phyloP scores from a whole-genome alignment of 2,797 vertebrate species.

The Forpus xanthops region DNA sequence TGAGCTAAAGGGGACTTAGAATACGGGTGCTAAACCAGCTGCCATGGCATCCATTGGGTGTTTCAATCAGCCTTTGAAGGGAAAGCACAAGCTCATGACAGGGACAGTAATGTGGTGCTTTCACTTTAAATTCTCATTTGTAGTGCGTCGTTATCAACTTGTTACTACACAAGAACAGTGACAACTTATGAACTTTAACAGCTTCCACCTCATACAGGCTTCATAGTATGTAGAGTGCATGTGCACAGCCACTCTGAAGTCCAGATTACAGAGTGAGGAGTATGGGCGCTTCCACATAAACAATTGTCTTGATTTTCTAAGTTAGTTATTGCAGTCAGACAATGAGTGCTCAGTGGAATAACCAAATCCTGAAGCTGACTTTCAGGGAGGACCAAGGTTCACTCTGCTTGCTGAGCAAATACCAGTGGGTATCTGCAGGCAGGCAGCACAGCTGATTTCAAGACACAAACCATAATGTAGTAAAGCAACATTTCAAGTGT shows the following conservation, averaged over 20 bases:
- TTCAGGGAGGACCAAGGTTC: background rate
- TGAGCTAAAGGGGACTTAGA: background rate
- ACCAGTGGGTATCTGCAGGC: background rate
- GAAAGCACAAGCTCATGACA: rapidly evolving
- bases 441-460: background rate
- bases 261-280: background rate
- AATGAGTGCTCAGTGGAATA: background rate
- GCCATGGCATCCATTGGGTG: rapidly evolving
- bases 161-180: background rate
- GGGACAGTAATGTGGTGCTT: background rate
- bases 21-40: background rate
- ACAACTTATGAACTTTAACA: background rate
- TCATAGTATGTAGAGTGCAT: rapidly evolving
- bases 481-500: slow-evolving; percentile 18
- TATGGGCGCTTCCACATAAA: background rate
- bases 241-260: background rate
- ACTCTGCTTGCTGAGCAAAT: background rate
- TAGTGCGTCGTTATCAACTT: background rate
- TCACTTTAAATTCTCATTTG: background rate
- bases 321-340: background rate
- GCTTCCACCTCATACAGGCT: background rate
- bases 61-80: background rate
- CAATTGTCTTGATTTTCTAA: background rate
- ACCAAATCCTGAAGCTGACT: background rate
- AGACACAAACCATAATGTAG: slow-evolving; percentile 14